Conservation (phyloP, 2,113 vertebrate genomes). For the Cololabis saira region DNA sequence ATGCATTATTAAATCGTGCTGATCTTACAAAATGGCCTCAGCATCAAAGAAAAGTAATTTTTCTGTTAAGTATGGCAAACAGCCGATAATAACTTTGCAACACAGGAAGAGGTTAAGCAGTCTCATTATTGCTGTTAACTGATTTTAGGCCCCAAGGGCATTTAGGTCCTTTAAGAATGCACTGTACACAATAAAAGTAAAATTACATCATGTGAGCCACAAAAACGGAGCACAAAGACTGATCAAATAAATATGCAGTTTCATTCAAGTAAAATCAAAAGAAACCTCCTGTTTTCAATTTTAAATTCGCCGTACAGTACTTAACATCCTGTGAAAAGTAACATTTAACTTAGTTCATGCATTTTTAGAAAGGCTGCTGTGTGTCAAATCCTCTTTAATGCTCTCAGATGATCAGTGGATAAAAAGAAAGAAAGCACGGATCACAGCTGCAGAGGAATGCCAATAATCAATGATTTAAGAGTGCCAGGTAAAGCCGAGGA, state of each 20-base stretch:
- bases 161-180: slow-evolving; percentile 29
- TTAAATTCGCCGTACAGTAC: slow-evolving; percentile 17
- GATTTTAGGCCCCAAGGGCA: slow-evolving; percentile 26
- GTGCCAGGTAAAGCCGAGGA: slow-evolving; percentile 28
- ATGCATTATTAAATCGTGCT: slow-evolving; percentile 10
- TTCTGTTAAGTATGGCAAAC: slow-evolving; percentile 14
- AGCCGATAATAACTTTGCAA: slow-evolving; percentile 26
- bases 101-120: slow-evolving; percentile 20
- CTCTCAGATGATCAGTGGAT: slow-evolving; percentile 27
- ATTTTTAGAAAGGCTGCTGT: slow-evolving; percentile 45
- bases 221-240: slow-evolving; percentile 21
- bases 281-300: slow-evolving; percentile 36
- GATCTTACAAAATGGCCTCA: slow-evolving; percentile 1
- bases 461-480: slow-evolving; percentile 28
- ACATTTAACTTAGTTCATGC: slow-evolving; percentile 52
- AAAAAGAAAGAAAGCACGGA: slow-evolving; percentile 14
- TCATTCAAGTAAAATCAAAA: slow-evolving; percentile 46
- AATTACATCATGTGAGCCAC: slow-evolving; percentile 13
- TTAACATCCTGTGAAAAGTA: slow-evolving; percentile 22
- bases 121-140: slow-evolving; percentile 67
- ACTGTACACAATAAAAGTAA: slow-evolving; percentile 20
- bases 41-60: slow-evolving; percentile 4
- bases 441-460: slow-evolving; percentile 40
- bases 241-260: slow-evolving; percentile 14
- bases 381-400: slow-evolving; percentile 33